Evolutionary conservation across 2,888 invertebrate genomes (phyloP).

Genomic region (Platycnemis pennipes): DNA sequence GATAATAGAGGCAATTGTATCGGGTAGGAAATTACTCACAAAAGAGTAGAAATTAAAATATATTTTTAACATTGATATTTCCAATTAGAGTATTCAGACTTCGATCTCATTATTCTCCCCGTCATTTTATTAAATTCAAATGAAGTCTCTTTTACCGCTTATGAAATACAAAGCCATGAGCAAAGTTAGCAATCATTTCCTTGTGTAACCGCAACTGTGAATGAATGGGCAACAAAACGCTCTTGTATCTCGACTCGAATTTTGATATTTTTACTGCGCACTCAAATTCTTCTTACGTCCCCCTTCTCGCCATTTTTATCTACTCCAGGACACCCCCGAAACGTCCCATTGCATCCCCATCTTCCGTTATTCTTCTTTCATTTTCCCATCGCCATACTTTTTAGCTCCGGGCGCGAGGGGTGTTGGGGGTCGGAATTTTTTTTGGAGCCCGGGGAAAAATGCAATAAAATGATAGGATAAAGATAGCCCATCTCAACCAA

Average conservation of each 20-base stretch:
- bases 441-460: slow-evolving; percentile 23
- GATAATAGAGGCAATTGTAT: no score
- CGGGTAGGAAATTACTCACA: no score
- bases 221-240: slow-evolving; percentile 18
- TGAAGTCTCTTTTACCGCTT: background rate
- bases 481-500: slow-evolving; percentile 23
- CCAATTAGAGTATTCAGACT: no score
- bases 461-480: slow-evolving; percentile 67
- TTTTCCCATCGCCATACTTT: slow-evolving; percentile 45
- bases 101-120: background rate
- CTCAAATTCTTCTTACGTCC: background rate
- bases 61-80: no score
- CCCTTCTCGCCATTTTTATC: slow-evolving; percentile 47
- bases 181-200: background rate
- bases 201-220: background rate
- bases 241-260: slow-evolving; percentile 21
- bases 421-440: background rate
- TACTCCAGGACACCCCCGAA: slow-evolving; percentile 5
- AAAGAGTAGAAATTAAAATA: no score
- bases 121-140: background rate
- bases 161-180: background rate
- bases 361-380: slow-evolving; percentile 52
- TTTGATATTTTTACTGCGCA: slow-evolving; percentile 16
- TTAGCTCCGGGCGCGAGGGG: background rate
- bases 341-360: slow-evolving; percentile 44